Base-by-base conservation (phyloP, 2,113 vertebrate genomes). In the Panthera tigris region DNA sequence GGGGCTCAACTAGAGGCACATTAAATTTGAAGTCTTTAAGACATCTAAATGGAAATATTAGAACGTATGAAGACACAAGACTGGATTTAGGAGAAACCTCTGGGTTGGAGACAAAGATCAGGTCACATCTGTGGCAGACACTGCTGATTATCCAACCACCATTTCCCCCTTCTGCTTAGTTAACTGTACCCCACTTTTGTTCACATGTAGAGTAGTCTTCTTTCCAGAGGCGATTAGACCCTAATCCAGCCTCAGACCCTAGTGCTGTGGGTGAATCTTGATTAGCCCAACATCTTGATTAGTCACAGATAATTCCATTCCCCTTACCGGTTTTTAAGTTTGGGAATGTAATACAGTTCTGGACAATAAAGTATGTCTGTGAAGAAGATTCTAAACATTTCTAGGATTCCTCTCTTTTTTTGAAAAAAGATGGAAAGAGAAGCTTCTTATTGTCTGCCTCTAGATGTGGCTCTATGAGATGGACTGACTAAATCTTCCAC, bases 371-470 rank as follows among this genome's bases (percentile, higher is more conserved):
- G 68, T 48, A 48, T 13, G 48, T 55, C 33, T 80, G 48, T 15
- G 68, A 81, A 65, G 36, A 92, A 29, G 18, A 78, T n/a, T 94
- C 73, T n/a, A 78, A 89, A 66, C 52, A 74, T 74, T 19, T 71
- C 16, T 61, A 88, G 52, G 36, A 68, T 41, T 36, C n/a, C 73
- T 57, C 73, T 82, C 83, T 41, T 50, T 55, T n/a, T 57, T 57
- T 36, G 31, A 82, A 81, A 76, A 71, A n/a, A 76, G 6, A 61
- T 69, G 4, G 39, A 63, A 63, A 80, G 57, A 31, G 15, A 41
- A 41, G 36, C 65, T 74, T 57, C 41, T n/a, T 14, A 68, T 61
- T 13, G 7, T 50, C 66, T 31, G 3, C 18, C 29, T 82, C 41
- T n/a, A 45, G 6, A 13, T 12, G 18, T 4, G 69, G 19, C 14